Base-by-base conservation (phyloP, 1,140 invertebrate genomes). In the Hycleus cichorii region DNA sequence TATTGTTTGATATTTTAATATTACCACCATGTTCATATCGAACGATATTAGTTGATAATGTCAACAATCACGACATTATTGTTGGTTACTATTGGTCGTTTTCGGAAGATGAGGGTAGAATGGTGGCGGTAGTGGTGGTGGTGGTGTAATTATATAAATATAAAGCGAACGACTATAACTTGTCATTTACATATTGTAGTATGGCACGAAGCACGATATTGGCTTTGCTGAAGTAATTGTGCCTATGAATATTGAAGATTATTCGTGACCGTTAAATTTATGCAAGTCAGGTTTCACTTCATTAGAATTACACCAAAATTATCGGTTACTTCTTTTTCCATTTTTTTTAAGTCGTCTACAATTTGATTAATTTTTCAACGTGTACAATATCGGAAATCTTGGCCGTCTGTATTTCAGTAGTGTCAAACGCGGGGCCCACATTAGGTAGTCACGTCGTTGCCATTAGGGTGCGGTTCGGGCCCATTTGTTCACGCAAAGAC, bases 401-500 rank as follows among this genome's bases (percentile, higher is more conserved):
- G 32, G 7, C 7, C 32, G 7, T 5, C 7, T 32, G 32, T 32
- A 7, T 32, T 32, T 32, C 32, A 32, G 32, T 32, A 32, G 32
- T 32, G 32, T 32, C 32, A 32, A 32, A 4, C 32, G 32, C 32
- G 32, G 32, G 50, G 51, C 38, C 50, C 59, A 58, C 52, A 57
- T 64, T 64, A 64, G 63, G 63, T 64, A 64, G 63, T 64, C 63
- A 64, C 63, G 62, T 64, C 60, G 51, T 47, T 54, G 57, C 63
- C 57, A 64, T 64, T 64, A 64, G 63, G 63, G 63, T 62, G 63
- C 60, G 63, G 63, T 64, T 64, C 63, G 54, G 52, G 48, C 47
- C 55, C 63, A 64, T 64, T 64, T 64, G 63, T 64, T 64, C 63
- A 64, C 57, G 63, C 63, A 62, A 62, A 49, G 57, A 39, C 63